Base-by-base conservation (phyloP, 2,888 invertebrate species). In the Anodontia alba region DNA sequence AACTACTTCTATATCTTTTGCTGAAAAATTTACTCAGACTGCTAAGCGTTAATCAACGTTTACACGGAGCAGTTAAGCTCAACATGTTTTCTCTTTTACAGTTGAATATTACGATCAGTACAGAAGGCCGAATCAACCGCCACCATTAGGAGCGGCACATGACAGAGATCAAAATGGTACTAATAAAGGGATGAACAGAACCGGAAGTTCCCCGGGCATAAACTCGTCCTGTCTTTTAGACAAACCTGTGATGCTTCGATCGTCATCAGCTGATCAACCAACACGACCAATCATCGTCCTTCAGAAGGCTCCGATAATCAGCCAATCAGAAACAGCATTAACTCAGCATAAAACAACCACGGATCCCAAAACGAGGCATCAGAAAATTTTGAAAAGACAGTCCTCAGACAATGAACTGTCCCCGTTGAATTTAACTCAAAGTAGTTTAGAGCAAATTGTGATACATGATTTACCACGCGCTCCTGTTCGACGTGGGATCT, bases 231-330 rank as follows among this genome's bases (percentile, higher is more conserved):
- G 51, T 8, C 75, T 79, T 31, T 78, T 82, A 17, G 62, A 85
- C 42, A 85, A 85, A 78, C 80, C 84, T 42, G 51, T 76, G 70
- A 84, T 83, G 72, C 74, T 80, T n/a, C 80, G 81, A 29, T 86
- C 83, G 8, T 86, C 88, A n/a, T 83, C 87, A 0, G 82, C 88
- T 15, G 88, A 88, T 67, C 82, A 84, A 17, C 88, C 87, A 15
- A 75, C 81, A 20, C 90, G 91, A 78, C 91, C 91, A 29, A 88
- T 91, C 54, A 90, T 92, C 23, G 87, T 91, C 3, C 88, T 91
- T 26, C 90, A 91, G 71, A 86, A 88, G 74, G 80, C 89, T 20
- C 90, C 91, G 10, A 72, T 82, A 12, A 73, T 80, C 12, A 89
- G 86, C 76, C 87, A 81, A 31, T 82, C 87, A 38, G 87, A 87